phyloP scores from a whole-genome alignment of 2,888 invertebrate genomes.

The Plebejus anna region DNA sequence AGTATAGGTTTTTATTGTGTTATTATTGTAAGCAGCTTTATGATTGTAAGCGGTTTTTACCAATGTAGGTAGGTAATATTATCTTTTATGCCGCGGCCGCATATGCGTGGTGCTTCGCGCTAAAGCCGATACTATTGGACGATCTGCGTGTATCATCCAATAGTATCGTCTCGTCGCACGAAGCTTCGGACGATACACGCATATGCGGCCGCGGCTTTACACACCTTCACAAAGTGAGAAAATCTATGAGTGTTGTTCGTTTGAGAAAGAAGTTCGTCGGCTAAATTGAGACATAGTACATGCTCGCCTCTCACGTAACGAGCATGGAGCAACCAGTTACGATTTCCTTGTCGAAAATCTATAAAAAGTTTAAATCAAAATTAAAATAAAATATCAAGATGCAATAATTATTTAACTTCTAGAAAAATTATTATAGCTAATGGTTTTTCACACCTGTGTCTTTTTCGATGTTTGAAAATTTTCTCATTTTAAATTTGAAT shows the following conservation, averaged over 20 bases:
- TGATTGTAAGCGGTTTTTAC: too few relatives aligned
- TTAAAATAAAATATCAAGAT: neutral
- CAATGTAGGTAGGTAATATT: too few relatives aligned
- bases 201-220: too few relatives aligned
- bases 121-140: too few relatives aligned
- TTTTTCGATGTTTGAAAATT: conserved; percentile 33
- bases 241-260: conserved; percentile 62
- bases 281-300: conserved; percentile 56
- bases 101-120: too few relatives aligned
- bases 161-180: too few relatives aligned
- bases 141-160: too few relatives aligned
- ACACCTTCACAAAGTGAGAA: conserved; percentile 66
- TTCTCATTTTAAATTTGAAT: conserved; percentile 33
- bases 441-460: conserved; percentile 13
- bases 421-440: neutral
- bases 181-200: too few relatives aligned
- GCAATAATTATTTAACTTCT: neutral
- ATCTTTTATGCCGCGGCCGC: neutral
- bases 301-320: conserved; percentile 72
- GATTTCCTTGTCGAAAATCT: conserved; percentile 55
- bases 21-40: too few relatives aligned
- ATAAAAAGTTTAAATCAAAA: conserved; percentile 26
- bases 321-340: conserved; percentile 68
- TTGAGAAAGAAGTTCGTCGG: conserved; percentile 58
- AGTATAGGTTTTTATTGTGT: too few relatives aligned